phyloP scores from a whole-genome alignment of 1,140 invertebrate genomes.

The Eumeta japonica region DNA sequence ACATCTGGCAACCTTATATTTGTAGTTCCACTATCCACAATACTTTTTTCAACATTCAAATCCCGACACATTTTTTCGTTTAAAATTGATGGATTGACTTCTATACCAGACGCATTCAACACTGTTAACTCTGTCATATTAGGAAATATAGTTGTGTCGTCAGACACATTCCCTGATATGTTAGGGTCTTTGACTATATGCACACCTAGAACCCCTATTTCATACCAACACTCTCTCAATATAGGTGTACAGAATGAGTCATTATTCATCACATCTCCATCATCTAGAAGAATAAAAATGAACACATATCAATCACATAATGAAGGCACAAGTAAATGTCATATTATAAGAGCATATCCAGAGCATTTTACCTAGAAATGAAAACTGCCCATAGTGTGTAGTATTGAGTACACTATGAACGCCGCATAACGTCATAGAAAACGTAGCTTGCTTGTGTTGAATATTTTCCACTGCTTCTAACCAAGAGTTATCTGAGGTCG shows the following conservation, averaged over 20 bases:
- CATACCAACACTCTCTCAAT: constrained; percentile 39
- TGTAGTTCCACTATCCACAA: constrained; percentile 44
- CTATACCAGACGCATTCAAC: no score
- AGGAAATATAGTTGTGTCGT: no score
- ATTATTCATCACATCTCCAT: constrained; percentile 11
- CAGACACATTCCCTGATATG: no score
- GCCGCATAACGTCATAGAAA: constrained; percentile 39
- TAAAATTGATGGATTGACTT: no score
- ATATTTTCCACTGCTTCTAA: constrained; percentile 31
- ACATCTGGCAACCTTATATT: constrained; percentile 38
- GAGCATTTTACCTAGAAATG: constrained; percentile 41
- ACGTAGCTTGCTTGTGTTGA: constrained; percentile 28
- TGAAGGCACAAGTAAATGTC: constrained; percentile 3
- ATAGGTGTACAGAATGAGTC: constrained; percentile 28
- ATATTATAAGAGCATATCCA: constrained; percentile 5
- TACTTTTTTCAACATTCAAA: constrained; percentile 40
- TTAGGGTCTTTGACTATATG: constrained; percentile 7
- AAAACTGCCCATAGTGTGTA: constrained; percentile 41
- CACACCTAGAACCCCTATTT: constrained; percentile 31
- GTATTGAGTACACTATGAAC: constrained; percentile 26
- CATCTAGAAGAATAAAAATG: constrained; percentile 19
- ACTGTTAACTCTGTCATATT: constrained; percentile 3
- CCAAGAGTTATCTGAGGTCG: constrained; percentile 41
- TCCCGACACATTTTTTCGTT: constrained; percentile 27
- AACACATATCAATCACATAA: constrained; percentile 3